Percentiles rank a stretch among this genome's conserved stretches.
Evolutionary conservation across 2,888 invertebrate species (phyloP).

Genomic region (Hydroisotoma schaefferi): DNA sequence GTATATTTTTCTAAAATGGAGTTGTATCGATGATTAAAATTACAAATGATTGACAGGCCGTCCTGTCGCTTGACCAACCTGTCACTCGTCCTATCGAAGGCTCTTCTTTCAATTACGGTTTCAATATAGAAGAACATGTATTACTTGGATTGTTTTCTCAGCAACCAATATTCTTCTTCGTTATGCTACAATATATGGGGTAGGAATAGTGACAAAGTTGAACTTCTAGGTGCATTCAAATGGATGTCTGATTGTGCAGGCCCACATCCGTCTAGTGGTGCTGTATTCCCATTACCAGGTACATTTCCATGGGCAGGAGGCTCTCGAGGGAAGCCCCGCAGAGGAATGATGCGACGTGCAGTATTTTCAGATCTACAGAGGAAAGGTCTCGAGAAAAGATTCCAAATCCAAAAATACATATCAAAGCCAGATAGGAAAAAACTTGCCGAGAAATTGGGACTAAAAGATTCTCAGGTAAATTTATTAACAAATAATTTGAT

Average conservation of each 20-base stretch:
- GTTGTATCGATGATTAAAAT: too few relatives aligned
- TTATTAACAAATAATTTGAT: neutral
- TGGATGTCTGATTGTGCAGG: slow-evolving; percentile 23
- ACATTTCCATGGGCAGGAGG: slow-evolving; percentile 87
- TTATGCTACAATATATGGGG: too few relatives aligned
- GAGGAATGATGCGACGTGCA: slow-evolving; percentile 95
- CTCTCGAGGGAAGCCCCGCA: slow-evolving; percentile 83
- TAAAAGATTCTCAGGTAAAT: slow-evolving; percentile 92
- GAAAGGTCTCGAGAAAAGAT: slow-evolving; percentile 90
- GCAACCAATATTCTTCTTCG: too few relatives aligned
- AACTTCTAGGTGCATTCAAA: too few relatives aligned
- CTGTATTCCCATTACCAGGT: slow-evolving; percentile 54
- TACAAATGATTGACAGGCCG: too few relatives aligned
- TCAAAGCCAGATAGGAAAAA: slow-evolving; percentile 98
- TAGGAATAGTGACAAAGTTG: too few relatives aligned
- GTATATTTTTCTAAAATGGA: too few relatives aligned
- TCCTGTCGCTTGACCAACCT: too few relatives aligned
- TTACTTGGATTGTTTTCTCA: too few relatives aligned
- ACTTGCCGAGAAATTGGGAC: slow-evolving; percentile 87
- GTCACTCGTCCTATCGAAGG: too few relatives aligned
- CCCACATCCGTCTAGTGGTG: slow-evolving; percentile 46
- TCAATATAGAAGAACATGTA: too few relatives aligned
- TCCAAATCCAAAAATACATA: slow-evolving; percentile 96
- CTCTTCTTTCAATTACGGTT: too few relatives aligned
- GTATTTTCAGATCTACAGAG: slow-evolving; percentile 95